Base-by-base conservation (phyloP, 2,113 vertebrate species). In the Leucopternis melanops region DNA sequence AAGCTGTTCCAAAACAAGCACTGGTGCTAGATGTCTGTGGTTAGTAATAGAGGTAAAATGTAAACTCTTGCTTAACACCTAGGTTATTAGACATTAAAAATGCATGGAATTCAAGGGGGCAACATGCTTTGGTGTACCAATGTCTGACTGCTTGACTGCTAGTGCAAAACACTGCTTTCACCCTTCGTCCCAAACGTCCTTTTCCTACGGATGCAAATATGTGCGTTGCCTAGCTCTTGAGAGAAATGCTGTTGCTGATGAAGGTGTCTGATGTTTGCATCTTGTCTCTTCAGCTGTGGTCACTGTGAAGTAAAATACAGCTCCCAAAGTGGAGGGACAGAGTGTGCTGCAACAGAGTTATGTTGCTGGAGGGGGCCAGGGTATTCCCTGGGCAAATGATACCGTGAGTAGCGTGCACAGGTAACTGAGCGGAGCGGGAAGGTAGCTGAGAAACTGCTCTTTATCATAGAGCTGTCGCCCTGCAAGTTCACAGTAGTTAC, bases 21-120 rank as follows among this genome's bases (percentile, higher is more conserved):
- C 36, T 80, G 50, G 50, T 81, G 63, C 38, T 95, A 21, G 81
- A 55, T 80, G 23, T 77, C 78, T 95, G 78, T 81, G 67, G 83
- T 88, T 80, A 67, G 55, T 42, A 66, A 81, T 9, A 52, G 47
- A 83, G 62, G 71, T 91, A 92, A 95, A 95, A 67, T 80, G 71
- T 82, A 88, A 88, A 92, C 50, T 86, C 74, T 80, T 91, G 81
- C 93, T 72, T 92, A 94, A 94, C 58, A 38, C 66, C 75, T 69
- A 25, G 62, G 40, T 62, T 94, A 66, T 89, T 91, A 91, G 81
- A 66, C 73, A 50, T 95, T 59, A 94, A 96, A 96, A 94, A 94
- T 92, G 88, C 80, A 11, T 93, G 94, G 96, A 96, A 96, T 94
- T 95, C 16, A 26, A 92, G 73, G 77, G 81, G 81, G 15, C 69